Percentiles rank a stretch among this genome's conserved stretches.
Conservation (phyloP, 2,797 vertebrate species). For the Catharus ustulatus region DNA sequence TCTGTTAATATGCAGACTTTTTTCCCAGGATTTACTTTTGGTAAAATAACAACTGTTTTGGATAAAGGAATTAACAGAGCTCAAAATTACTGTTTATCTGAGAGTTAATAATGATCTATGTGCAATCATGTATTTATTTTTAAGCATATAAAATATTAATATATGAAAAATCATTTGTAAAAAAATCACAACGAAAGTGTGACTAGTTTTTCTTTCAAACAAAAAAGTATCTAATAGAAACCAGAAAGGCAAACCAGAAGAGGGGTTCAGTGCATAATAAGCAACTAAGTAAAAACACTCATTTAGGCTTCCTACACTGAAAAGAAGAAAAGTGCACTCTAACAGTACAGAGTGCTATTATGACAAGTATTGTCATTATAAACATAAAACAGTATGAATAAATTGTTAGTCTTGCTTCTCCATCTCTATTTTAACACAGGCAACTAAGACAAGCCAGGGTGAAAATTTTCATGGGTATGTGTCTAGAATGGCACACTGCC, state of each 20-base stretch:
- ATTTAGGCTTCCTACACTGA: background rate
- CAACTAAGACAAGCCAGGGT: background rate
- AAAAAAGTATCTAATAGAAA: background rate
- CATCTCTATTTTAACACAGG: background rate
- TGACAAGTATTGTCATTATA: slow-evolving; percentile 2
- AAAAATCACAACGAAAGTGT: background rate
- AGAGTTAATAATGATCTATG: background rate
- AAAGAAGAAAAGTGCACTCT: background rate
- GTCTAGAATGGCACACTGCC: background rate
- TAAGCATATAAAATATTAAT: background rate
- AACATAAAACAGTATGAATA: background rate
- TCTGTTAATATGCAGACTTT: background rate
- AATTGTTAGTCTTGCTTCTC: background rate
- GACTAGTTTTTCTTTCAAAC: background rate
- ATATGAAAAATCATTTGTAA: background rate
- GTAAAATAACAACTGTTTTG: background rate
- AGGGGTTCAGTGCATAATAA: background rate
- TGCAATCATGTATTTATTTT: background rate
- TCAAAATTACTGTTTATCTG: background rate
- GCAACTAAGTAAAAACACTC: background rate
- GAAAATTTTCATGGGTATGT: background rate
- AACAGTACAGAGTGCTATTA: background rate
- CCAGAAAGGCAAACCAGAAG: background rate
- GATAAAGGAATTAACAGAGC: background rate
- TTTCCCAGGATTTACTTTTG: background rate